Base-by-base conservation (phyloP, 37 sponge, comb jelly and placozoan species). In the Cladorhizidae sp. region DNA sequence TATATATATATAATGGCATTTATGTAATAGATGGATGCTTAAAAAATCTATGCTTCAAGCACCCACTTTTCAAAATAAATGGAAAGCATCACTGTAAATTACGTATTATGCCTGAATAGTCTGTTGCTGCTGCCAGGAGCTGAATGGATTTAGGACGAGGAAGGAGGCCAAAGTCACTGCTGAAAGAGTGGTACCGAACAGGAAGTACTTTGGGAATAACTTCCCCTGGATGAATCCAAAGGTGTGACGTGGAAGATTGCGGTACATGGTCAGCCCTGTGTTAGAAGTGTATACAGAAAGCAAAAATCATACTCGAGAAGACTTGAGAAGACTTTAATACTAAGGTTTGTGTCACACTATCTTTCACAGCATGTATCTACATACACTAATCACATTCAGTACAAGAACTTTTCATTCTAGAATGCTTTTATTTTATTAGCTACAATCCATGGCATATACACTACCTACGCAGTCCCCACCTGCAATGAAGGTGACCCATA, bases 211-310 rank as follows among this genome's bases (percentile, higher is more conserved):
- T 11, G 91, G 94, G 72, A 94, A 94, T 40, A 94, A 74, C 31
- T 86, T 87, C 49, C 94, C 87, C 78, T 94, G 94, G 56, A 94
- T 71, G 68, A 61, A 80, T 0, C 92, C 88, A 74, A 94, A 94
- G 45, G 31, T 80, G 73, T 94, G 91, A 49, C 94, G 88, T 17
- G 94, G 83, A n/a, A 93, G 86, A 23, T 65, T 42, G 40, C 51
- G 82, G 73, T 64, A 89, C 93, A 89, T 89, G 40, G 88, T 83
- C 22, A 85, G 28, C 0, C 93, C 93, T 89, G 72, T 12, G 59
- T 8, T 25, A 40, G 61, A 6, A 7, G 28, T 59, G 61, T 6
- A 6, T 32, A 67, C 39, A 37, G 39, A 67, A 31, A 18, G n/a
- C 21, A 67, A 36, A 36, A 40, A 12, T 23, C 51, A 25, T 62